These are phyloP conservation scores for Sebastes hubbsi DNA, from an alignment of 2,797 vertebrate genomes.

Conservation along the genomic window DNA sequence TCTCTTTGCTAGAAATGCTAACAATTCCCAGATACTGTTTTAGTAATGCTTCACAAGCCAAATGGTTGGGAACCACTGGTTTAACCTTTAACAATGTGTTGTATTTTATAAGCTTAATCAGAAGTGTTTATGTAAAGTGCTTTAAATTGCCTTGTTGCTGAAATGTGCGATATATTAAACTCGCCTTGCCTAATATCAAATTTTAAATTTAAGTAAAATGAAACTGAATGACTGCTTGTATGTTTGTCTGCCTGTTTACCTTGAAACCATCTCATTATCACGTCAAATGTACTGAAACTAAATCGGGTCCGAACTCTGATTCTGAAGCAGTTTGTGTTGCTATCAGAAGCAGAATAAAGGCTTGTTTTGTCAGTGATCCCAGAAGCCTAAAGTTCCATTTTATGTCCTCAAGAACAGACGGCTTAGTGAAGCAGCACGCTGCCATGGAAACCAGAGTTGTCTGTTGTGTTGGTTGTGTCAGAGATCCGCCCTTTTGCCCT, in stretches of 20 bases:
- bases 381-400: constrained; percentile 40
- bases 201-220: neutral
- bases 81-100: neutral
- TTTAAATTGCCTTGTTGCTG: too few species aligned
- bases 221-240: neutral
- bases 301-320: neutral
- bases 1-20: neutral
- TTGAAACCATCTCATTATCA: neutral
- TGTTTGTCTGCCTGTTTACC: neutral
- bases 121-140: neutral
- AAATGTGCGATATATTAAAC: neutral
- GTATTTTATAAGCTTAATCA: neutral
- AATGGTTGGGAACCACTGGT: neutral
- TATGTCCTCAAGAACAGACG: constrained; percentile 52
- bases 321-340: neutral
- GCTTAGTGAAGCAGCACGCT: constrained; percentile 64
- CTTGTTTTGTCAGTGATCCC: constrained; percentile 36
- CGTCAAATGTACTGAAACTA: neutral
- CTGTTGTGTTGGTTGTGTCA: constrained; percentile 63
- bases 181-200: neutral
- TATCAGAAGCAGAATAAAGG: constrained; percentile 37
- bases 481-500: constrained; percentile 66
- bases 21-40: neutral
- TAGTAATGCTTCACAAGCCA: neutral
- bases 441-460: constrained; percentile 69